phyloP scores from a whole-genome alignment of 2,113 vertebrate species.

The Ursus arctos region DNA sequence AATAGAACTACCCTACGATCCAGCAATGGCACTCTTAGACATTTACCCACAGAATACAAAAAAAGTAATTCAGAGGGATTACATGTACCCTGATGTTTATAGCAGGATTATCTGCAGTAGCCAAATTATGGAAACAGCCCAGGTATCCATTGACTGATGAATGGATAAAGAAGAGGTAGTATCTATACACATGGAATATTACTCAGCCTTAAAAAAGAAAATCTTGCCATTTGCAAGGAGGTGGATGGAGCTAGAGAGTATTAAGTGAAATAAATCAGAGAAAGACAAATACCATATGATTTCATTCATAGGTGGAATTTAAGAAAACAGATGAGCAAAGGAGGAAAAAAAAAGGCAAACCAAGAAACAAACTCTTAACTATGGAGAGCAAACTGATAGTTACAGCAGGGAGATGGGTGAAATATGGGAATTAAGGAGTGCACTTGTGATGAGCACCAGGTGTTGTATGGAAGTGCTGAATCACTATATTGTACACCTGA shows the following conservation, averaged over 20 bases:
- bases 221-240: neutral
- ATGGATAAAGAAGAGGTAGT: neutral
- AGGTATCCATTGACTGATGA: neutral
- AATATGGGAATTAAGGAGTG: neutral
- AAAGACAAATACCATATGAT: neutral
- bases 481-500: neutral
- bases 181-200: neutral
- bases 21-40: neutral
- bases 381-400: neutral
- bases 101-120: neutral
- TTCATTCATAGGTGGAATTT: neutral
- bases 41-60: neutral
- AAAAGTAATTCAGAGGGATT: neutral
- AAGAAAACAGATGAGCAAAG: neutral
- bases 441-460: neutral
- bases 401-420: neutral
- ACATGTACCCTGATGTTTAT: neutral
- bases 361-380: neutral
- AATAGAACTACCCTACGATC: neutral
- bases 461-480: neutral
- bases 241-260: neutral
- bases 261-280: neutral
- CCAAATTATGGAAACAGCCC: neutral
- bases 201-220: neutral
- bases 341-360: neutral